Evolutionary conservation across 35 echinoderm and acorn worm genomes (phyloP).

Genomic region (Stichopus chloronotus): DNA sequence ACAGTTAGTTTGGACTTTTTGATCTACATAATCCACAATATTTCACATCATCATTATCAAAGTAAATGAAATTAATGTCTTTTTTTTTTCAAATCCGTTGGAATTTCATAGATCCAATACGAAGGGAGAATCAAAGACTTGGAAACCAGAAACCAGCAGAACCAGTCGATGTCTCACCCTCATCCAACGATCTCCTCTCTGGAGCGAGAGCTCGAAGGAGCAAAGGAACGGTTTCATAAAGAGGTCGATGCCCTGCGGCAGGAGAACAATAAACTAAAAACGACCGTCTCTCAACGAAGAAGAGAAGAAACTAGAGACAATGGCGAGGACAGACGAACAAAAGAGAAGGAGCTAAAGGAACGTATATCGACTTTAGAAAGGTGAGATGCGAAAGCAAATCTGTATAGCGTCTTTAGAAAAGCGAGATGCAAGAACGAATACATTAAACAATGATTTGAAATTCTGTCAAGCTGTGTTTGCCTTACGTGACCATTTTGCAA

Average conservation of each 20-base stretch:
- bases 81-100: not conserved
- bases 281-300: not conserved
- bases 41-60: too few relatives aligned
- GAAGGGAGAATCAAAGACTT: conserved; percentile 87
- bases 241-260: conserved; percentile 61
- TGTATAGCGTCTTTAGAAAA: conserved; percentile 11
- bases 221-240: conserved; percentile 65
- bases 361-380: conserved; percentile 19
- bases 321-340: not conserved
- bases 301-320: not conserved
- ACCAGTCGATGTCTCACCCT: conserved; percentile 32
- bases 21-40: too few relatives aligned
- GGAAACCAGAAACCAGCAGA: conserved; percentile 56
- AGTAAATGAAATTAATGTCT: too few relatives aligned
- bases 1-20: too few relatives aligned
- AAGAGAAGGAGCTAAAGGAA: conserved; percentile 33
- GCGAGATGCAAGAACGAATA: not conserved
- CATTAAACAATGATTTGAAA: too few relatives aligned
- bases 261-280: conserved; percentile 67
- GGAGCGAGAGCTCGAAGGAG: conserved; percentile 75
- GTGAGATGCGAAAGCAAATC: not conserved
- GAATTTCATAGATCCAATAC: conserved; percentile 65
- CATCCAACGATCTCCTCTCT: conserved; percentile 64
- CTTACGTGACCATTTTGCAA: too few relatives aligned
- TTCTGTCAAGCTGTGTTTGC: too few relatives aligned